phyloP scores from a whole-genome alignment of 2,113 vertebrate genomes.

The Pangasianodon gigas region DNA sequence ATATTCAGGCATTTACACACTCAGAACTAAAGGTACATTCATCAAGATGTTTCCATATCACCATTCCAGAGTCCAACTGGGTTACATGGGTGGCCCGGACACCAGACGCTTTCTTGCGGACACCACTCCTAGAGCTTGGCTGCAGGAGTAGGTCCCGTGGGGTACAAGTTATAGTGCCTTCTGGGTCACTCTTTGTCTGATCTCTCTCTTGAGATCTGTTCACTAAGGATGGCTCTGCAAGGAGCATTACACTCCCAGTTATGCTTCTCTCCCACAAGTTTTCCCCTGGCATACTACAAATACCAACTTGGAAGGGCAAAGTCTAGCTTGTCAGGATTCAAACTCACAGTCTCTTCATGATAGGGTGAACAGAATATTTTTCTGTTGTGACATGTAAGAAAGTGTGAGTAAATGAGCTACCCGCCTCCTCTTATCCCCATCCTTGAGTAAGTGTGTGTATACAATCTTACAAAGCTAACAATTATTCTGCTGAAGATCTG shows the following conservation, averaged over 20 bases:
- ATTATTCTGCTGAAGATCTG: not conserved
- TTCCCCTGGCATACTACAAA: not conserved
- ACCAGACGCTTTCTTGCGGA: not conserved
- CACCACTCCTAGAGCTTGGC: not conserved
- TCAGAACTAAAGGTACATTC: not conserved
- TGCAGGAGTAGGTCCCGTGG: not conserved
- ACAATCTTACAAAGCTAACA: not conserved
- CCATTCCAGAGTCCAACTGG: not conserved
- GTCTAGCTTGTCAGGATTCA: not conserved
- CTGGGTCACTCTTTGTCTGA: not conserved
- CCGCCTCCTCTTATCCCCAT: not conserved
- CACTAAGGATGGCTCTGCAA: not conserved
- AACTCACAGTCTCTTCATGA: not conserved
- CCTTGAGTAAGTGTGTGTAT: not conserved
- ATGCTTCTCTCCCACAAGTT: not conserved
- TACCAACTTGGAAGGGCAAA: not conserved
- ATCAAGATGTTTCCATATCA: not conserved
- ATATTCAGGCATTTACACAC: not conserved
- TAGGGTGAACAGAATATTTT: not conserved
- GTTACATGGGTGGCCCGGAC: not conserved
- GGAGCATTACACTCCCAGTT: not conserved
- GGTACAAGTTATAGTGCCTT: not conserved
- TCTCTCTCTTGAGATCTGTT: not conserved
- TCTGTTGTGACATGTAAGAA: not conserved
- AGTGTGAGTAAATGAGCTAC: not conserved